Evolutionary conservation across 2,113 vertebrate species (phyloP), one percentile per base, ranked within the genome.

Genomic region (Thomomys bottae): DNA sequence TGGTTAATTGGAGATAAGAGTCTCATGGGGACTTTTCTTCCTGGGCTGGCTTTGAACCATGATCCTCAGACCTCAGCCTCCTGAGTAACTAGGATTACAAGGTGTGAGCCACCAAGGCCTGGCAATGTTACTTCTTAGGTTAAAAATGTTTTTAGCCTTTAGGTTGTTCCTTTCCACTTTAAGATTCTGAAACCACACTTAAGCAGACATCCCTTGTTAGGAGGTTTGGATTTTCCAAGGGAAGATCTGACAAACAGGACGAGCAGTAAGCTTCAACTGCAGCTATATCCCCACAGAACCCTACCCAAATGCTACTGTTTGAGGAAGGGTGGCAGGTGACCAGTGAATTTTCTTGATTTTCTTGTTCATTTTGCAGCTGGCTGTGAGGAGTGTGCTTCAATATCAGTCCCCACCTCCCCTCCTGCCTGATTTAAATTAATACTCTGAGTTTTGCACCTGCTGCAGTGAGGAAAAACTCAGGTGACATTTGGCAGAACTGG

Each of bases 401-500:
- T 42, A 34, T 32, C 66, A 66, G 45, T 5, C 63, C 36, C 28
- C 0, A 0, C 30, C 54, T 57, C 14, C 1, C 42, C 36, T 72
- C 83, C 83, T 10, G 32, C 63, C 77, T 20, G 75, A 45, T 72
- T 71, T 79, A 85, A 89, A 87, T 85, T 28, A 89, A 84, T 42
- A 36, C 30, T 71, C 73, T 49, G 68, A 38, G 38, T n/a, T 83
- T 70, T 6, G 18, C 87, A 64, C 66, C 95, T 87, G 72, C 38
- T 68, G 72, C 70, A 79, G 40, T 4, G 28, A 54, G 59, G 59
- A 42, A 40, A 9, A 0, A 45, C 80, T 79, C 87, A 83, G 92
- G 93, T 89, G 87, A 90, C 70, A 38, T 90, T 92, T 93, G 76
- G 83, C 83, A 64, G 79, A 34, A 49, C 0, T 2, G 45, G 2